Conservation (phyloP, 2,888 invertebrate genomes). For the Agrenia bidenticulata region DNA sequence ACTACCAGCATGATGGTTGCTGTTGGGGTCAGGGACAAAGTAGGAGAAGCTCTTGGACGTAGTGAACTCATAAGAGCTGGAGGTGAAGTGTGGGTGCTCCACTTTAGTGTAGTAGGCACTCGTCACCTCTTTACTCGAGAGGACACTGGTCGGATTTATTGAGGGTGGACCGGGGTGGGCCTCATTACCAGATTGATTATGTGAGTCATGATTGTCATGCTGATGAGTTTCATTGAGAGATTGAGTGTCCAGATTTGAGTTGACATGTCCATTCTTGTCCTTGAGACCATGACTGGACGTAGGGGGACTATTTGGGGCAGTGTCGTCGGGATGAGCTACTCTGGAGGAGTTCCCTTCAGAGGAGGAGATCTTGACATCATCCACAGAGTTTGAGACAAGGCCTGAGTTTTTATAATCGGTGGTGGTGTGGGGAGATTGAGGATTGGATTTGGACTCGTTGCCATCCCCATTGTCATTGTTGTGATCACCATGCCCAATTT, state of each 20-base stretch:
- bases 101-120: conserved; percentile 45
- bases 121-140: conserved; percentile 37
- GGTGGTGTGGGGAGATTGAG: not conserved
- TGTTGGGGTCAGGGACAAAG: conserved; percentile 9
- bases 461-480: not conserved
- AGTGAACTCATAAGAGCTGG: conserved; percentile 46
- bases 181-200: not conserved
- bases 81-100: conserved; percentile 43
- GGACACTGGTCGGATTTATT: not conserved
- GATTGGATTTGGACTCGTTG: not conserved
- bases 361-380: not conserved
- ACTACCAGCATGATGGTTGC: conserved; percentile 23
- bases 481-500: not conserved
- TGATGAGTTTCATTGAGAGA: not conserved
- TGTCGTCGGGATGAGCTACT: not conserved
- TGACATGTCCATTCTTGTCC: not conserved
- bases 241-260: not conserved
- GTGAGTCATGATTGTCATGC: not conserved
- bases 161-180: not conserved
- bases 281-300: not conserved
- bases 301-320: not conserved
- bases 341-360: not conserved
- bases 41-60: conserved; percentile 46
- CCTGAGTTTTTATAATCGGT: not conserved
- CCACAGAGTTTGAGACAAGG: not conserved